A percentile compares a stretch with the other conserved stretches of the same genome.
Evolutionary conservation across 2,888 invertebrate species (phyloP).

Genomic region (Neoscelio sp.): DNA sequence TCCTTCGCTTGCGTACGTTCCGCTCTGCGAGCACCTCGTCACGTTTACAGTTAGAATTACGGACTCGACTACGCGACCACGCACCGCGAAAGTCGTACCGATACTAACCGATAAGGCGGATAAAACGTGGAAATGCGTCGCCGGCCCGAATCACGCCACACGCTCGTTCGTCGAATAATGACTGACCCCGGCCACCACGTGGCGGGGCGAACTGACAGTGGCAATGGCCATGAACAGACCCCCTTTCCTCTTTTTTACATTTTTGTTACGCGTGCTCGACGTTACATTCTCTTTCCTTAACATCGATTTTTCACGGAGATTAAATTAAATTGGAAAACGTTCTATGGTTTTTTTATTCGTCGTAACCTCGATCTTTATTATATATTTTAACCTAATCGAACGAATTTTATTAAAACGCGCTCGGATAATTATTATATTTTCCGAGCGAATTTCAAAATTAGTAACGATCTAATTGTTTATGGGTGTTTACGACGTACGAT

Average conservation of each 20-base stretch:
- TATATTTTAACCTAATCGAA: no score
- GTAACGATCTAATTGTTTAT: no score
- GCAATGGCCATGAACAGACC: conserved; percentile 60
- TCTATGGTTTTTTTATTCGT: no score
- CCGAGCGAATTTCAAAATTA: no score
- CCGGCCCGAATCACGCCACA: conserved; percentile 69
- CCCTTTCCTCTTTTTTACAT: conserved; percentile 27
- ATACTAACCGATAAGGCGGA: conserved; percentile 66
- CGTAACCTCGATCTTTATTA: no score
- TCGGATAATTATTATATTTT: no score
- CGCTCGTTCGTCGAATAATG: conserved; percentile 55
- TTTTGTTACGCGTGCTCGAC: conserved; percentile 22
- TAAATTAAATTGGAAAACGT: no score
- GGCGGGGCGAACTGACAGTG: conserved; percentile 64
- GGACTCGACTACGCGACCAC: conserved; percentile 52
- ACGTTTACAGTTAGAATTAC: conserved; percentile 56
- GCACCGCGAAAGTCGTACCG: conserved; percentile 58
- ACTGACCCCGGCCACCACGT: conserved; percentile 61
- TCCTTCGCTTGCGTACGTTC: conserved; percentile 15
- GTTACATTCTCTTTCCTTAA: conserved; percentile 6
- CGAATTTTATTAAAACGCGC: no score
- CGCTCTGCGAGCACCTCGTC: conserved; percentile 22
- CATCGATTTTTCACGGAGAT: no score
- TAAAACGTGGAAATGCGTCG: conserved; percentile 67
- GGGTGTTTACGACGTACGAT: no score